phyloP scores from a whole-genome alignment of 2,888 invertebrate genomes.

The Muschampia plurimacula region DNA sequence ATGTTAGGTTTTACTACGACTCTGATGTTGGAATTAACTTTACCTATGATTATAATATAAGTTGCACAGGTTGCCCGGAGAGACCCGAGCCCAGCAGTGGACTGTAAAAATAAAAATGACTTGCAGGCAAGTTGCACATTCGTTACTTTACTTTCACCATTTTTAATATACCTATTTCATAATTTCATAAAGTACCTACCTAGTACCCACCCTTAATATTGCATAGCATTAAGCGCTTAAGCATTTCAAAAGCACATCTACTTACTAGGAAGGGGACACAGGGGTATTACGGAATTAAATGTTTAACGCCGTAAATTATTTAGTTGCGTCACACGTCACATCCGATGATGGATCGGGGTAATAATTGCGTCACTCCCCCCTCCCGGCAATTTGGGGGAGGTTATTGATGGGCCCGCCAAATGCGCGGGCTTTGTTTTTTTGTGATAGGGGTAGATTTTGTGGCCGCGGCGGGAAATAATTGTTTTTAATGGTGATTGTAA shows the following conservation, averaged over 20 bases:
- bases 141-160: not conserved
- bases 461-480: slow-evolving; percentile 16
- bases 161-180: not conserved
- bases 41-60: no score
- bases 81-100: no score
- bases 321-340: slow-evolving; percentile 77
- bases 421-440: slow-evolving; percentile 44
- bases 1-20: no score
- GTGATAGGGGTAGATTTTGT: slow-evolving; percentile 22
- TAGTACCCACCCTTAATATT: not conserved
- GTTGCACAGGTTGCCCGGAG: no score
- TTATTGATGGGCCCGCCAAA: slow-evolving; percentile 49
- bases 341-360: slow-evolving; percentile 77
- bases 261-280: slow-evolving; percentile 19
- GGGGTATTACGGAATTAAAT: slow-evolving; percentile 55
- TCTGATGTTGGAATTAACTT: no score
- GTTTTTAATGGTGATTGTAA: slow-evolving; percentile 29
- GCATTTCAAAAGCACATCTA: slow-evolving; percentile 5
- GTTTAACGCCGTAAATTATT: slow-evolving; percentile 78
- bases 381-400: slow-evolving; percentile 44
- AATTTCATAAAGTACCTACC: not conserved
- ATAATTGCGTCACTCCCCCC: slow-evolving; percentile 70
- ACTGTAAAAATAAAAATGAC: no score
- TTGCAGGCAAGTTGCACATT: not conserved
- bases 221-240: slow-evolving; percentile 24